phyloP scores from a whole-genome alignment of 1,140 invertebrate species.

The Macrotrachela quadricornifera region DNA sequence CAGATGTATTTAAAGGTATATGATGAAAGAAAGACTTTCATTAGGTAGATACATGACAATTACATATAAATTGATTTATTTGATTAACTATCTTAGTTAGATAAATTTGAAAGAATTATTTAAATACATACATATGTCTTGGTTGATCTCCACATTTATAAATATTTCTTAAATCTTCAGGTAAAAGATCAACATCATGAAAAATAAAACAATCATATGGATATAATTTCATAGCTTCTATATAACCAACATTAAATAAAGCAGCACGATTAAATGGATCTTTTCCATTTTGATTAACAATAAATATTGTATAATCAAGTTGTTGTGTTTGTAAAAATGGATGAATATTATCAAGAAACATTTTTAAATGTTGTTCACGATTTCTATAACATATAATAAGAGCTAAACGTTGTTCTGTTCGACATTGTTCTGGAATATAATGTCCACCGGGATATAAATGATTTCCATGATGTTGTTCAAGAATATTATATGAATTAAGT shows the following conservation, averaged over 20 bases:
- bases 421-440: background rate
- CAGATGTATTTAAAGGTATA: no score
- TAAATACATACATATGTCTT: slow-evolving; percentile 23
- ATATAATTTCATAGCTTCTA: no score
- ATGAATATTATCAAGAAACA: slow-evolving; percentile 66
- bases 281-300: slow-evolving; percentile 53
- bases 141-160: slow-evolving; percentile 58
- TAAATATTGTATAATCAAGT: slow-evolving; percentile 65
- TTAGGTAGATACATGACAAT: no score
- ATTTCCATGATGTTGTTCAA: no score
- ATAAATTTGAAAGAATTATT: no score
- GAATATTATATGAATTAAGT: no score
- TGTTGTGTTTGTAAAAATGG: slow-evolving; percentile 62
- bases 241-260: slow-evolving; percentile 44
- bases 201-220: slow-evolving; percentile 61
- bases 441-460: background rate
- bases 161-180: slow-evolving; percentile 10
- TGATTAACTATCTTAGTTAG: no score
- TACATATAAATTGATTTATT: no score
- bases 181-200: slow-evolving; percentile 61
- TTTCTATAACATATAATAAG: slow-evolving; percentile 70
- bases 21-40: no score
- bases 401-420: slow-evolving; percentile 36
- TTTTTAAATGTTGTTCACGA: slow-evolving; percentile 48
- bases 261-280: slow-evolving; percentile 68